Base-by-base conservation (phyloP, 2,888 invertebrate species). In the Lithophane semibrunnea region DNA sequence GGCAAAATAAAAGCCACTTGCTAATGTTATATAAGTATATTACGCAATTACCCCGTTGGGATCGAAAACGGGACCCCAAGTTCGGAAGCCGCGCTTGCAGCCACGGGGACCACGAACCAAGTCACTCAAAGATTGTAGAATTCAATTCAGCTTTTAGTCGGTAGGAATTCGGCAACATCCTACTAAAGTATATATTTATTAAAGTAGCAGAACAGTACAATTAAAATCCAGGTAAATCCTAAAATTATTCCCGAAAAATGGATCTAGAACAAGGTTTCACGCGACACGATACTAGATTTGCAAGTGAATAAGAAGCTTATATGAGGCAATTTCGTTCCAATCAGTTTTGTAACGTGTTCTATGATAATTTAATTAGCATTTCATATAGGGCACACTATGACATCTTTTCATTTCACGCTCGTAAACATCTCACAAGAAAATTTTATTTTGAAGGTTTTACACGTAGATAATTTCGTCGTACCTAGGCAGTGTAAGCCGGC, bases 311-410 rank as follows among this genome's bases (percentile, higher is more conserved):
- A 66, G 73, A 69, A 47, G 71, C 71, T 75, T 72, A 79, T 42
- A 64, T 54, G 29, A 72, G 12, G 68, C 56, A 79, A 79, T 79
- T 83, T 69, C 18, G 64, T 75, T 74, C 68, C 82, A 82, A 82
- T 82, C 79, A 83, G 64, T 75, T 82, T 68, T 68, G 61, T 42
- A 56, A 74, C 71, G 49, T 69, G 83, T 79, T 65, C 60, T 69
- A 82, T 75, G 79, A 61, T 82, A 72, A 79, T 79, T 75, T 72
- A 79, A 82, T 83, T 82, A 79, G 71, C 75, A 83, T 75, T 56
- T 68, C 18, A 83, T 65, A 69, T n/a, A 69, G 12, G 4, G 29
- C 29, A 65, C 60, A 18, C 68, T 72, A 58, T 75, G 44, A 54
- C 54, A 71, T 64, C 13, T 82, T 79, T 82, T 79, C 70, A 70